phyloP scores from a whole-genome alignment of 2,888 invertebrate genomes.

The Pammene aurita region DNA sequence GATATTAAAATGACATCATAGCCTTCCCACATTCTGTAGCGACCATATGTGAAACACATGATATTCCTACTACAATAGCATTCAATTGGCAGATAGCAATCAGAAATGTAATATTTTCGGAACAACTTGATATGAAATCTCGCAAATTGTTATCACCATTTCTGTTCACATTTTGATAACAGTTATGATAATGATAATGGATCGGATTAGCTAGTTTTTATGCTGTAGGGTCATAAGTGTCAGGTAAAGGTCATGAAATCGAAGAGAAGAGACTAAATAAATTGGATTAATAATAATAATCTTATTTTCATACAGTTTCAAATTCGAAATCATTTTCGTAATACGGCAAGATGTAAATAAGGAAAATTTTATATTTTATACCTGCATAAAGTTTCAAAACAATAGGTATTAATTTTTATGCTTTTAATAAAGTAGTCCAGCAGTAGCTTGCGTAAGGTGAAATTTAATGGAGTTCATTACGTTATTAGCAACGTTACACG shows the following conservation, averaged over 20 bases:
- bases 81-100: constrained; percentile 54
- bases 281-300: no score
- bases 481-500: constrained; percentile 39
- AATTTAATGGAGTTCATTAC: constrained; percentile 42
- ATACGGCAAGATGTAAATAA: no score
- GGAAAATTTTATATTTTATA: neutral
- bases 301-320: no score
- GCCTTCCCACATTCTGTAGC: neutral
- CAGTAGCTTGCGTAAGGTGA: constrained; percentile 34
- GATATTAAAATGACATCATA: neutral
- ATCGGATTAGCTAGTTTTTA: constrained; percentile 59
- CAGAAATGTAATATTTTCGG: constrained; percentile 65
- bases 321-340: no score
- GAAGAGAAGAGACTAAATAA: no score
- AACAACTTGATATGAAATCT: constrained; percentile 68
- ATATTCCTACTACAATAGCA: neutral
- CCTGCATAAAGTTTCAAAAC: neutral
- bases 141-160: constrained; percentile 67
- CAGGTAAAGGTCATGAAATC: neutral
- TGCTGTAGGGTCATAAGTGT: neutral
- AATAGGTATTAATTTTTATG: constrained; percentile 26
- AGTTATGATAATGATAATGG: constrained; percentile 63
- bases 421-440: constrained; percentile 35
- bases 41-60: constrained; percentile 12
- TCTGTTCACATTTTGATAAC: constrained; percentile 65